Evolutionary conservation across 2,797 vertebrate genomes (phyloP).

Genomic region (Oophaga sylvatica): DNA sequence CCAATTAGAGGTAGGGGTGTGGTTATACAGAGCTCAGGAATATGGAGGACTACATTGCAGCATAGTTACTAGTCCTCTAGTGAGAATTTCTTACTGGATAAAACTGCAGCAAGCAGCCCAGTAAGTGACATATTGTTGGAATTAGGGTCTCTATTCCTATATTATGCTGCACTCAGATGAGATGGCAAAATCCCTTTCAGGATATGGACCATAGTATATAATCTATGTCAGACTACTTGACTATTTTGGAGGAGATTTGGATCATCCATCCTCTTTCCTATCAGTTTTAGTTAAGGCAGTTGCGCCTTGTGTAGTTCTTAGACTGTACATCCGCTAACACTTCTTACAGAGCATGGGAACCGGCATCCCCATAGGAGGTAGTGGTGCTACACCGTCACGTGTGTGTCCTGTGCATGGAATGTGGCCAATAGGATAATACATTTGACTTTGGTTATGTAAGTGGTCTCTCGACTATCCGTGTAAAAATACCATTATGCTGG

Average conservation of each 20-base stretch:
- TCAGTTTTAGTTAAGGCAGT: background rate
- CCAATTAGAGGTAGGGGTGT: too few species aligned
- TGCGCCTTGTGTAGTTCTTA: background rate
- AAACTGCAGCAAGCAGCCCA: too few species aligned
- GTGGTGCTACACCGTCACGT: background rate
- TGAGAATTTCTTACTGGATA: too few species aligned
- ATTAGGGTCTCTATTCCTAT: too few species aligned
- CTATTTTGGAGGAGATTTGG: background rate
- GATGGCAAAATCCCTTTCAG: too few species aligned
- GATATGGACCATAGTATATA: too few species aligned
- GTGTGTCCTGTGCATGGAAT: background rate
- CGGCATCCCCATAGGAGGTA: background rate
- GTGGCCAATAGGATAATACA: background rate
- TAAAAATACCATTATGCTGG: background rate
- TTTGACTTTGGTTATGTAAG: background rate
- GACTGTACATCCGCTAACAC: background rate
- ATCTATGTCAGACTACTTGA: background rate
- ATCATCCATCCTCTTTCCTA: background rate
- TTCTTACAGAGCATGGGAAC: background rate
- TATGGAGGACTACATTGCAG: too few species aligned
- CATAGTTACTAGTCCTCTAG: too few species aligned
- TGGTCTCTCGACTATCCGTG: background rate
- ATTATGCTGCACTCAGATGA: too few species aligned
- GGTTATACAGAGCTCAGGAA: too few species aligned
- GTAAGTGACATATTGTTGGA: too few species aligned